Percentiles rank a stretch among this genome's conserved stretches.
These are phyloP conservation scores for Drosophila nr. medialis DNA, from an alignment of 2,888 invertebrate species.

Conservation along the genomic window DNA sequence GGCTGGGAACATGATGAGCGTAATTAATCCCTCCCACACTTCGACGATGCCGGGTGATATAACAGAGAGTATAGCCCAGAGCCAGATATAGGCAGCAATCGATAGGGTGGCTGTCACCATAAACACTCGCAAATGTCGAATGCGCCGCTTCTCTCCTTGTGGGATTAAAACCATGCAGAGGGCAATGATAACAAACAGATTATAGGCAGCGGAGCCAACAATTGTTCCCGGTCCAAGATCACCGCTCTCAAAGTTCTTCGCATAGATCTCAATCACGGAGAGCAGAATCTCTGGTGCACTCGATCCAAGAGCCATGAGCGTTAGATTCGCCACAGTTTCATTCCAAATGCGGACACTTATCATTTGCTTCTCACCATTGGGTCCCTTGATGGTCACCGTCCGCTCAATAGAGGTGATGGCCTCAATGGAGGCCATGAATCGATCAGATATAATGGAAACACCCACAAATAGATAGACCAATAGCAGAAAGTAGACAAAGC, in stretches of 20 bases:
- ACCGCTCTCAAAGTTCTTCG: conserved; percentile 97
- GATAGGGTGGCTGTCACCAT: conserved; percentile 99
- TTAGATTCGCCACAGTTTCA: conserved; percentile 99
- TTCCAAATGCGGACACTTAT: conserved; percentile 99
- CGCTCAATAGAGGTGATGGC: conserved; percentile 99
- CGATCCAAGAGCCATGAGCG: conserved; percentile 99
- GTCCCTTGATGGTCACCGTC: conserved; percentile 95
- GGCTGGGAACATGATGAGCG: conserved; percentile 97
- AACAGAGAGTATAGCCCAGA: conserved; percentile 96
- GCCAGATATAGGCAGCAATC: conserved; percentile 99
- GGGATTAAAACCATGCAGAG: conserved; percentile 97
- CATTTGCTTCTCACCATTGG: conserved; percentile 94
- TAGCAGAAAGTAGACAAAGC: conserved; percentile 94
- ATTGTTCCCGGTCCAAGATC: conserved; percentile 99
- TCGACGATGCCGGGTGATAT: conserved; percentile 95
- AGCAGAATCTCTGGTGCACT: conserved; percentile 99
- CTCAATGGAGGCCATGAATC: conserved; percentile 99
- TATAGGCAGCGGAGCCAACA: conserved; percentile 99
- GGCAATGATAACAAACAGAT: conserved; percentile 98
- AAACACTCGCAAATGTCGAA: conserved; percentile 98
- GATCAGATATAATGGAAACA: conserved; percentile 98
- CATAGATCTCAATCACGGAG: conserved; percentile 98
- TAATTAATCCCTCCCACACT: conserved; percentile 98
- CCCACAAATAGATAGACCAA: conserved; percentile 98
- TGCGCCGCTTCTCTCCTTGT: conserved; percentile 94